Evolutionary conservation across 2,888 invertebrate species (phyloP).

Genomic region (Horisme vitalbata): DNA sequence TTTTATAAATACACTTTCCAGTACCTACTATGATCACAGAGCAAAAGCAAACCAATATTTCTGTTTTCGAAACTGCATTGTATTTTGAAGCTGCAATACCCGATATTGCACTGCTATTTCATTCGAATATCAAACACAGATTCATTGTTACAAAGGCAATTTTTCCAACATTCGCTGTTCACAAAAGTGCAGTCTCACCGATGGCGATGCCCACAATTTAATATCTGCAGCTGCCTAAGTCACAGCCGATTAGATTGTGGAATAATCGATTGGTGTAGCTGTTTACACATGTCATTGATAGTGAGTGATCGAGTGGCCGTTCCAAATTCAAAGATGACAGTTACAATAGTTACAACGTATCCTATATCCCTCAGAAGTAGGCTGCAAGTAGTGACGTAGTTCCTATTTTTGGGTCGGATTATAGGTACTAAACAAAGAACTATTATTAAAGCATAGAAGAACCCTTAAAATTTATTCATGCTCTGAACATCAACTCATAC

Average conservation of each 20-base stretch:
- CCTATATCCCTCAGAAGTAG: too few relatives aligned
- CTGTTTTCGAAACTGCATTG: constrained; percentile 21
- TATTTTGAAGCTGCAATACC: constrained; percentile 7
- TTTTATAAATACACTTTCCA: too few relatives aligned
- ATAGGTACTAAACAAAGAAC: too few relatives aligned
- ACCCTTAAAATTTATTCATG: too few relatives aligned
- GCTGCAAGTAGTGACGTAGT: too few relatives aligned
- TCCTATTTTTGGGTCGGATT: too few relatives aligned
- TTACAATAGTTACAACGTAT: too few relatives aligned
- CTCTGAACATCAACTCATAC: too few relatives aligned
- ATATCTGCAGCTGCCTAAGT: constrained; percentile 61
- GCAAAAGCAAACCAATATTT: constrained; percentile 8
- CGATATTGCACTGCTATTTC: constrained; percentile 15
- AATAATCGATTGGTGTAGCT: constrained; percentile 29
- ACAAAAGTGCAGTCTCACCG: constrained; percentile 50
- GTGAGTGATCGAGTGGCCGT: constrained; percentile 38
- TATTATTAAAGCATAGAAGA: too few relatives aligned
- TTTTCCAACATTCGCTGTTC: constrained; percentile 43
- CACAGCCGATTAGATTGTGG: constrained; percentile 33
- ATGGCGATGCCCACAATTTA: constrained; percentile 62
- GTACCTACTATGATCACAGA: constrained; percentile 7
- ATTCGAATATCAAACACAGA: constrained; percentile 34
- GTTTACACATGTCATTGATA: constrained; percentile 57
- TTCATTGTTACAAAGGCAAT: constrained; percentile 57
- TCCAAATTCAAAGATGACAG: too few relatives aligned